phyloP scores from a whole-genome alignment of 2,797 vertebrate species.

The Streptopelia turtur region DNA sequence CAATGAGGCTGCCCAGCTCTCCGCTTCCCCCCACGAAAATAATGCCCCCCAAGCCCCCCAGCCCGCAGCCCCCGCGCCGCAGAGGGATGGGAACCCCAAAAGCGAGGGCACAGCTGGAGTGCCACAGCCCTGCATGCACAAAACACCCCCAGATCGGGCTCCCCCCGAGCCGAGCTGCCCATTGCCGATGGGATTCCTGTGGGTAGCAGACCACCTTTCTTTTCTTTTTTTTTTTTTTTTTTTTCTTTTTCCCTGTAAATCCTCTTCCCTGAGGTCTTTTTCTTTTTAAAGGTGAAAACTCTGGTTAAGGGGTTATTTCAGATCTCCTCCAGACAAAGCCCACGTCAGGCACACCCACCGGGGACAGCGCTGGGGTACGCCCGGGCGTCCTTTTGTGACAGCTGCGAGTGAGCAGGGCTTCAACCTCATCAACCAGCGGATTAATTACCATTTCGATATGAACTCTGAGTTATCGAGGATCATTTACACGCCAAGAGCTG shows the following conservation, averaged over 20 bases:
- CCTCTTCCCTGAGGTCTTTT: too few relatives aligned
- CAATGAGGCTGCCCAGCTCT: conserved; percentile 83
- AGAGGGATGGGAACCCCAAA: neutral
- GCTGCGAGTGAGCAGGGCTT: neutral
- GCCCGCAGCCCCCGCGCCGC: neutral
- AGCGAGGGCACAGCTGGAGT: neutral
- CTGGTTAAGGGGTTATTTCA: neutral
- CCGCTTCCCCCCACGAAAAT: conserved; percentile 12
- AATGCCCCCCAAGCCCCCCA: neutral
- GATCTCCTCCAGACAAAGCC: conserved; percentile 11
- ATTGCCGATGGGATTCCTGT: neutral
- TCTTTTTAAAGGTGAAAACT: neutral
- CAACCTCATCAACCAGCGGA: neutral
- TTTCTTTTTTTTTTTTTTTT: neutral
- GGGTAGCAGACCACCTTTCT: neutral
- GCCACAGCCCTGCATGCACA: neutral
- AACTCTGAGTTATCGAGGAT: neutral
- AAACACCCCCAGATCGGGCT: neutral
- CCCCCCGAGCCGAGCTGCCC: neutral
- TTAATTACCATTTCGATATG: rapidly evolving
- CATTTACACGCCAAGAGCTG: neutral
- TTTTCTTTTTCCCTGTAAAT: neutral
- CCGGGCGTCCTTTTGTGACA: conserved; percentile 19
- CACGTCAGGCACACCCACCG: conserved; percentile 18
- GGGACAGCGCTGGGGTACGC: neutral